Evolutionary conservation across 1,140 invertebrate genomes (phyloP).

Genomic region (Oreohelix idahoensis): DNA sequence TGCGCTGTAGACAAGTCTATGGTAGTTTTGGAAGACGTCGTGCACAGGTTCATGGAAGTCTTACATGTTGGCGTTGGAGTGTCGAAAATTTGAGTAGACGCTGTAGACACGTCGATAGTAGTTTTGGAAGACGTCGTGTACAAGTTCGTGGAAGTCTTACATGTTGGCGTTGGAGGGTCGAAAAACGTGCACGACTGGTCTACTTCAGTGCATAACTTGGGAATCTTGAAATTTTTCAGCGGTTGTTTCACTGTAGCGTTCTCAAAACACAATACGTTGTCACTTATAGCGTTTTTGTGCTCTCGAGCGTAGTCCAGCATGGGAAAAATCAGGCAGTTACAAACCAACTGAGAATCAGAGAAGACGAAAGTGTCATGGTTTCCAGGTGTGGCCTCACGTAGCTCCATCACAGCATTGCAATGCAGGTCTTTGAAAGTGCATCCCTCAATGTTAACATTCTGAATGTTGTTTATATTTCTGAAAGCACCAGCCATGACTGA

Average conservation of each 20-base stretch:
- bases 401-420: background rate
- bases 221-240: background rate
- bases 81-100: no score
- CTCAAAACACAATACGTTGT: background rate
- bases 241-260: background rate
- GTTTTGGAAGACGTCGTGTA: no score
- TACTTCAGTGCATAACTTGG: background rate
- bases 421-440: background rate
- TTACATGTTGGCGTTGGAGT: background rate
- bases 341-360: background rate
- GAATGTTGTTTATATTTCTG: background rate
- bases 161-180: background rate
- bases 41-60: no score
- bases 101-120: no score
- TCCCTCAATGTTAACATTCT: background rate
- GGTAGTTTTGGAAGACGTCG: no score
- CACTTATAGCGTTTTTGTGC: background rate
- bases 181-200: background rate
- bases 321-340: background rate
- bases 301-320: background rate
- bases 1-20: no score
- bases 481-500: background rate
- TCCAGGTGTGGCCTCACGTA: background rate
- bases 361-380: background rate
- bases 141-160: no score